phyloP scores from a whole-genome alignment of 2,113 vertebrate genomes.

The Mobula hypostoma region DNA sequence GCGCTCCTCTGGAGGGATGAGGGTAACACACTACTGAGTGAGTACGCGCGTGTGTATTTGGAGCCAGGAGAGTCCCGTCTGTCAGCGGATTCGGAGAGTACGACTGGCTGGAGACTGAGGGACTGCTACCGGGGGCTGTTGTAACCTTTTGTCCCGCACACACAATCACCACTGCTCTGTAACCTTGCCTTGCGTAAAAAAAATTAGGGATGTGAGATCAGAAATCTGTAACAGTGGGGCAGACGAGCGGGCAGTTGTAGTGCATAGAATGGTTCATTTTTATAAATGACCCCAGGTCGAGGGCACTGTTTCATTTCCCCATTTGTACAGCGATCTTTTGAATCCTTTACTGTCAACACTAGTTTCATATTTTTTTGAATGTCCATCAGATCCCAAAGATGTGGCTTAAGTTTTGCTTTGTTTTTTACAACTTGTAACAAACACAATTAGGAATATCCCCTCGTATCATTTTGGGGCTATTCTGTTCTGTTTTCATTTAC shows the following conservation, averaged over 20 bases:
- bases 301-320: not conserved
- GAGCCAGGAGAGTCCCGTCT: not conserved
- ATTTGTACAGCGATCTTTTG: not conserved
- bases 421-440: not conserved
- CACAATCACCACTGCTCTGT: not conserved
- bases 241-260: not conserved
- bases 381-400: not conserved
- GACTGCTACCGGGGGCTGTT: not conserved
- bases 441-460: not conserved
- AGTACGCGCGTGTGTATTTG: not conserved
- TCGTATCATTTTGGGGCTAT: not conserved
- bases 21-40: not conserved
- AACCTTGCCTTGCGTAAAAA: slow-evolving; percentile 32
- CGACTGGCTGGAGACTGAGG: slow-evolving; percentile 16
- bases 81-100: not conserved
- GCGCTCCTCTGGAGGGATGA: slow-evolving; percentile 13
- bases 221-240: not conserved
- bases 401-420: not conserved
- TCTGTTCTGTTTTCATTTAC: not conserved
- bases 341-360: not conserved
- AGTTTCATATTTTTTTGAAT: not conserved
- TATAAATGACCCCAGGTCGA: not conserved
- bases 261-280: not conserved
- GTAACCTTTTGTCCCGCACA: not conserved
- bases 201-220: not conserved